A percentile compares a stretch with the other conserved stretches of the same genome.
phyloP scores from a whole-genome alignment of 1,140 invertebrate species.

The Hesperophylax magnus region DNA sequence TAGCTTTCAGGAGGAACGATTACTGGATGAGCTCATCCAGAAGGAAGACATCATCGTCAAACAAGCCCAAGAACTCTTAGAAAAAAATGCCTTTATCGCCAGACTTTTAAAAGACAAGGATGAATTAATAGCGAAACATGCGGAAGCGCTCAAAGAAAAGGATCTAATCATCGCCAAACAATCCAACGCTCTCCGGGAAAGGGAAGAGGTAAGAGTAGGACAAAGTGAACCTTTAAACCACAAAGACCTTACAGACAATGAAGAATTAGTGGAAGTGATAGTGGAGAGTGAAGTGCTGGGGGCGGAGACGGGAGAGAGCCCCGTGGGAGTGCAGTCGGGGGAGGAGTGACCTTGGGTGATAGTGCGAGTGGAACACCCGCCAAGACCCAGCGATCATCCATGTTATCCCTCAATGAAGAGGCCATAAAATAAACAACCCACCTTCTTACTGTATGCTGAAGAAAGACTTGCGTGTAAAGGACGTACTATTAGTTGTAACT shows the following conservation, averaged over 20 bases:
- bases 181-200: conserved; percentile 45
- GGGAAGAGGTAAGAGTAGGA: conserved; percentile 44
- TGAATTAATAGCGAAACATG: conserved; percentile 38
- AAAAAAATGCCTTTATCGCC: conserved; percentile 50
- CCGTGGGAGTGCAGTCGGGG: conserved; percentile 29
- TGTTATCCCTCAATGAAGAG: conserved; percentile 38
- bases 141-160: conserved; percentile 45
- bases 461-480: conserved; percentile 50
- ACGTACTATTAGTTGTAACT: conserved; percentile 49
- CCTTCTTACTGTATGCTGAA: conserved; percentile 55
- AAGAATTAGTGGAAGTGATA: conserved; percentile 26
- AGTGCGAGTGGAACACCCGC: conserved; percentile 46
- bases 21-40: background rate
- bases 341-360: conserved; percentile 54
- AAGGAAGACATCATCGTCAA: conserved; percentile 7
- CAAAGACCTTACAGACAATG: conserved; percentile 1
- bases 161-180: conserved; percentile 46
- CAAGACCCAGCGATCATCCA: background rate
- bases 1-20: too few relatives aligned
- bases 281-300: conserved; percentile 23
- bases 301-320: background rate
- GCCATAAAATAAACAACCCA: conserved; percentile 52
- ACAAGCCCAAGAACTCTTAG: conserved; percentile 43
- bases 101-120: conserved; percentile 53
- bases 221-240: conserved; percentile 37